phyloP scores from a whole-genome alignment of 2,888 invertebrate genomes.

The Cephus pulcher region DNA sequence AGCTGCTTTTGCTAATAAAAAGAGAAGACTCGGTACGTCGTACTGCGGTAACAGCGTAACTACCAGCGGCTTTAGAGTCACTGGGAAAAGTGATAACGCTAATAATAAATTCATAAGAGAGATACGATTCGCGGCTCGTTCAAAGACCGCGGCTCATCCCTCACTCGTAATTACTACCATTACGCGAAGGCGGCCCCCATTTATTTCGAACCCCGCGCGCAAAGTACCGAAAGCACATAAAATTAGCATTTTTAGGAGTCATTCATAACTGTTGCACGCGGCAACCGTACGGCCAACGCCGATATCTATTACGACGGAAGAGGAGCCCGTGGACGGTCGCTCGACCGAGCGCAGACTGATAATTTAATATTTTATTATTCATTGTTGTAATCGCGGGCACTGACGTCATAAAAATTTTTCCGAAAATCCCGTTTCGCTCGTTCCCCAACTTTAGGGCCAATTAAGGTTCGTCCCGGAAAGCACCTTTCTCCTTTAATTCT shows the following conservation, averaged over 20 bases:
- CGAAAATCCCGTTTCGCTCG: not conserved
- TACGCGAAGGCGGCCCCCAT: constrained; percentile 13
- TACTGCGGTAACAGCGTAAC: not conserved
- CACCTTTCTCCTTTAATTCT: not conserved
- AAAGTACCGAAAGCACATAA: constrained; percentile 27
- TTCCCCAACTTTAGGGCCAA: not conserved
- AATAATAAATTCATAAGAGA: constrained; percentile 17
- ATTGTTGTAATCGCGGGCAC: not conserved
- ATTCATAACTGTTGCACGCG: constrained; percentile 24
- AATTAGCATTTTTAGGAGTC: constrained; percentile 43
- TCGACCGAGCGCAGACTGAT: not conserved
- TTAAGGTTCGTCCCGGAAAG: not conserved
- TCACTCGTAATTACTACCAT: constrained; percentile 24
- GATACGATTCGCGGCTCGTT: constrained; percentile 11
- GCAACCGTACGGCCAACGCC: constrained; percentile 1
- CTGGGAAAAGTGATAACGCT: constrained; percentile 6
- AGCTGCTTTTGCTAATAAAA: not conserved
- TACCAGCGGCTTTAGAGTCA: not conserved
- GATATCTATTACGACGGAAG: not conserved
- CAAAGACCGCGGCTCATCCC: constrained; percentile 17
- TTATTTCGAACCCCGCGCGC: constrained; percentile 17
- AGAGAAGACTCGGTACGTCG: not conserved
- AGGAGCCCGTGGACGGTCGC: not conserved
- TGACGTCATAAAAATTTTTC: not conserved
- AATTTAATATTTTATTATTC: constrained; percentile 9